Percentiles rank a stretch among this genome's conserved stretches.
Evolutionary conservation across 2,888 invertebrate species (phyloP).

Genomic region (Noctua pronuba): DNA sequence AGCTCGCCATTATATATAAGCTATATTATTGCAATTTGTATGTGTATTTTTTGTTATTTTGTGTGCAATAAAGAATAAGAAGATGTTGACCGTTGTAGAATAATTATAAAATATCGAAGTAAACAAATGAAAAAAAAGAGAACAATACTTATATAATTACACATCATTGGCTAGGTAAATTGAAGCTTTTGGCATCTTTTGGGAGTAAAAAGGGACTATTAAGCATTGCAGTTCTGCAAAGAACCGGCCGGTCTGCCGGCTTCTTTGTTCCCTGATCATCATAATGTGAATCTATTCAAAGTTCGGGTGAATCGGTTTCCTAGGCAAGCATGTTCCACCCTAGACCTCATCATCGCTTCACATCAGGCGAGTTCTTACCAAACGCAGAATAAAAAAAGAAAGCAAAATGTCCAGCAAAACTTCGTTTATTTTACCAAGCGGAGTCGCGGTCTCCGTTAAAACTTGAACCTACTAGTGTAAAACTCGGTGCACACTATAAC

Average conservation of each 20-base stretch:
- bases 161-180: too few relatives aligned
- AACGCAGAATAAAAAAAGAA: background rate
- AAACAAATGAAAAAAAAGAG: background rate
- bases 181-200: background rate
- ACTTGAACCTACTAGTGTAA: slow-evolving; percentile 37
- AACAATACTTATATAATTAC: background rate
- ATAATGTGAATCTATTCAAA: too few relatives aligned
- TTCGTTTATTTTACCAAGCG: background rate
- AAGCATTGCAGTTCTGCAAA: background rate
- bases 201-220: background rate
- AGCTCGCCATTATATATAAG: too few relatives aligned
- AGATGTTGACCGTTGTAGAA: background rate
- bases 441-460: background rate
- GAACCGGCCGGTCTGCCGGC: too few relatives aligned
- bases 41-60: too few relatives aligned
- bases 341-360: too few relatives aligned
- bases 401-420: background rate
- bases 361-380: too few relatives aligned
- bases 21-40: too few relatives aligned
- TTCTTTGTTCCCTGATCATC: too few relatives aligned
- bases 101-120: background rate
- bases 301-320: too few relatives aligned
- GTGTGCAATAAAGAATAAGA: too few relatives aligned
- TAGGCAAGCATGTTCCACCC: too few relatives aligned
- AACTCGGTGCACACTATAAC: slow-evolving; percentile 49